These are phyloP conservation scores for Todiramphus saurophagus DNA, from an alignment of 2,113 vertebrate species.

Conservation along the genomic window DNA sequence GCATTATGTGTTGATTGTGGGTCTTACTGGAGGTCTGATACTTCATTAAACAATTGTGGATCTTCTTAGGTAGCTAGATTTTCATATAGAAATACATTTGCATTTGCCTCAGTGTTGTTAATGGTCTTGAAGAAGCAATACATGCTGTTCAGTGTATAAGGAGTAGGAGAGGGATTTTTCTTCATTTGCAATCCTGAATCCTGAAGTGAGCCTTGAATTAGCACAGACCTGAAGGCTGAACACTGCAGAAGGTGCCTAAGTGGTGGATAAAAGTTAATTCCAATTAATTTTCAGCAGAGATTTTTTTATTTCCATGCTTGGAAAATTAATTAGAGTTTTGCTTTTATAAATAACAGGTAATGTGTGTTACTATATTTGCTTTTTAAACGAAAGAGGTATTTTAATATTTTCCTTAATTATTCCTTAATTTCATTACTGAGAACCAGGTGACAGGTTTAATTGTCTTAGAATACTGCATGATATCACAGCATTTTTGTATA, in stretches of 20 bases:
- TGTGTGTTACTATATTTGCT: background rate
- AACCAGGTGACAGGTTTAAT: background rate
- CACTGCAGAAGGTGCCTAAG: background rate
- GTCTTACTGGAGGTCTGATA: background rate
- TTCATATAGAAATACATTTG: background rate
- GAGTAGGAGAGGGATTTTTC: background rate
- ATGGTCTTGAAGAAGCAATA: background rate
- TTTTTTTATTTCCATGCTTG: background rate
- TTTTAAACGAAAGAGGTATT: background rate
- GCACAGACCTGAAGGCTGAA: background rate
- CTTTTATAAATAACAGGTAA: background rate
- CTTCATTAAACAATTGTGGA: background rate
- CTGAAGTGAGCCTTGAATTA: background rate
- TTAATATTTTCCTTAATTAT: background rate
- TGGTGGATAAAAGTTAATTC: background rate
- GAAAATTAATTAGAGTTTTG: background rate
- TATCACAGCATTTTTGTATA: background rate
- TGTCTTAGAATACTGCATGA: background rate
- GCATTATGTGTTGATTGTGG: background rate
- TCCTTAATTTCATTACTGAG: background rate
- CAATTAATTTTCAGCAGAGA: background rate
- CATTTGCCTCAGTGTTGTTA: background rate
- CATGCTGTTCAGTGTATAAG: background rate
- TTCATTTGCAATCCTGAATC: background rate
- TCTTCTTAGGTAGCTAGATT: slow-evolving; percentile 20